Percentiles rank a stretch among this genome's conserved stretches.
phyloP scores from a whole-genome alignment of 2,113 vertebrate genomes.

The Girardinichthys multiradiatus region DNA sequence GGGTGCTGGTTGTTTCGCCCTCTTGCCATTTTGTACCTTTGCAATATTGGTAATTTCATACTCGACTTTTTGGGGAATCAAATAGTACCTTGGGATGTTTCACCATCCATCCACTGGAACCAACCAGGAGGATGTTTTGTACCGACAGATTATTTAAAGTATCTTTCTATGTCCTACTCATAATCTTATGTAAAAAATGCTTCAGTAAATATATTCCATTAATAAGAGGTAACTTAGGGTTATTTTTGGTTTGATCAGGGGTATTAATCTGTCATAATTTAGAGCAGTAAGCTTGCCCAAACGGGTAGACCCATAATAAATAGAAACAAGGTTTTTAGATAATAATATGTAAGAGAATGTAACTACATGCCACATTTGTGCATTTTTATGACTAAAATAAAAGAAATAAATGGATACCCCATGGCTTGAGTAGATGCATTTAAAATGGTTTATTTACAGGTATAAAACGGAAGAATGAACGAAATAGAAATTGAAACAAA shows the following conservation, averaged over 20 bases:
- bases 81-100: background rate
- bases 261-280: background rate
- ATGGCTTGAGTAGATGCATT: background rate
- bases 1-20: too few species aligned
- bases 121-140: background rate
- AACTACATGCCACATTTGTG: too few species aligned
- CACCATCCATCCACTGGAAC: background rate
- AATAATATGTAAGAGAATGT: background rate
- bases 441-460: background rate
- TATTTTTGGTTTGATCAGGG: background rate
- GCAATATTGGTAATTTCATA: background rate
- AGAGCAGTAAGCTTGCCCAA: background rate
- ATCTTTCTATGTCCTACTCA: background rate
- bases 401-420: background rate
- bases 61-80: background rate
- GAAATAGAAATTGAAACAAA: background rate
- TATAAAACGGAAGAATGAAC: background rate
- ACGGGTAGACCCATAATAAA: background rate
- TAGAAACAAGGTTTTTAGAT: background rate
- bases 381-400: too few species aligned
- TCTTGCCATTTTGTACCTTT: background rate
- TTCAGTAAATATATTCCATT: too few species aligned
- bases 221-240: background rate
- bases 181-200: background rate
- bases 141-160: background rate